phyloP scores from a whole-genome alignment of 2,797 vertebrate genomes.

The Centropyge bicolor region DNA sequence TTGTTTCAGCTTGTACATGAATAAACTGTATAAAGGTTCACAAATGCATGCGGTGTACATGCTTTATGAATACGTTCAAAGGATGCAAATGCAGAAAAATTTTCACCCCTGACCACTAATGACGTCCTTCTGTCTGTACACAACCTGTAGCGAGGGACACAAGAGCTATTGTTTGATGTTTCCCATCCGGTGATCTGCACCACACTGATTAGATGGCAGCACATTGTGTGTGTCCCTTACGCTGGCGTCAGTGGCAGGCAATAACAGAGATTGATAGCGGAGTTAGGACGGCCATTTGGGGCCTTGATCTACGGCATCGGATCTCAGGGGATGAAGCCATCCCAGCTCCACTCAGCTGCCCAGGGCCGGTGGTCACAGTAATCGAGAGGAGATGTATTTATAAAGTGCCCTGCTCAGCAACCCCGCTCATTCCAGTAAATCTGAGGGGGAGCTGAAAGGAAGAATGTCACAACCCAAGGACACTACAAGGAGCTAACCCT shows the following conservation, averaged over 20 bases:
- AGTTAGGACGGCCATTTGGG: constrained; percentile 79
- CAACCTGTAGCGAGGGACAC: constrained; percentile 35
- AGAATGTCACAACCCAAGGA: constrained; percentile 87
- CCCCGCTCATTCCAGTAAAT: constrained; percentile 85
- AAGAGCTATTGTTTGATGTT: constrained; percentile 63
- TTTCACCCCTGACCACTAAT: constrained; percentile 36
- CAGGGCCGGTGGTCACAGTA: constrained; percentile 79
- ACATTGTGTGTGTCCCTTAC: constrained; percentile 68
- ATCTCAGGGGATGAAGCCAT: constrained; percentile 84
- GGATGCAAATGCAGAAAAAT: not conserved
- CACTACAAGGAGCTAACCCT: constrained; percentile 75
- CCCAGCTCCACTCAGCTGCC: constrained; percentile 65
- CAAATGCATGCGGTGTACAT: not conserved
- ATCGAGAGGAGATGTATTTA: constrained; percentile 86
- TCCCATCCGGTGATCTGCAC: constrained; percentile 59
- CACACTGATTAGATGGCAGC: constrained; percentile 74
- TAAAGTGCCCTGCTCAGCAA: constrained; percentile 86
- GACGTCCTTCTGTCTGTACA: constrained; percentile 26
- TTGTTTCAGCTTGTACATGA: not conserved
- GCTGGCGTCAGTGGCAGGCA: constrained; percentile 67
- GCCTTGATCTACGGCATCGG: constrained; percentile 78
- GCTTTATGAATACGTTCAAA: constrained; percentile 2
- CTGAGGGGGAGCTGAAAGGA: constrained; percentile 78
- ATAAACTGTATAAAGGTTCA: not conserved
- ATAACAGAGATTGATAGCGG: constrained; percentile 85